Evolutionary conservation across 2,113 vertebrate species (phyloP), one percentile per base, ranked within the genome.

Genomic region (Balaeniceps rex): DNA sequence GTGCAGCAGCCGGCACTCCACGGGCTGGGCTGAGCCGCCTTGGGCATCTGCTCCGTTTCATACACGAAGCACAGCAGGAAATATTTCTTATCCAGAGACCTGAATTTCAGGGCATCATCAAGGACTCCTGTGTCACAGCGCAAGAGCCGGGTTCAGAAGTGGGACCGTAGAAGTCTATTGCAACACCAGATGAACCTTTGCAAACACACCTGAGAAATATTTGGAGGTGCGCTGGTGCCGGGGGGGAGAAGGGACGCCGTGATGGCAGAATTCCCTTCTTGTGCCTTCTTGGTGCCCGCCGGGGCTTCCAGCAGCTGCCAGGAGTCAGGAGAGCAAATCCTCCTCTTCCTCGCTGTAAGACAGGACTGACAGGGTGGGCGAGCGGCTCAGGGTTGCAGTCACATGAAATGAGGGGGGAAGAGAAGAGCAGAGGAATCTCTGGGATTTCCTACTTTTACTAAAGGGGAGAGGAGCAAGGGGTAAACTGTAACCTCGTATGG

Each of bases 91-190:
- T 18, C 54, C 68, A 38, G 19, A 83, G 64, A 51, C 40, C 64
- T 55, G 51, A 33, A n/a, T 29, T 87, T 77, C 33, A 54, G 72
- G 69, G 64, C 54, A 54, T 46, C 84, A 23, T 14, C 52, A 34
- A 57, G 57, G 74, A 17, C 44, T 74, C 64, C 40, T 7, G 25
- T 26, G 63, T 15, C 76, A 54, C n/a, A 22, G 58, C 0, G 2
- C 0, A 0, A 63, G 66, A 83, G 51, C 36, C 2, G 1, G 6
- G 8, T 26, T n/a, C 10, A 8, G 49, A 10, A 25, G 13, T 1
- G 12, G 42, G 34, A 23, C 55, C 15, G 14, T 4, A 34, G 40
- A n/a, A 47, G 13, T 3, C 22, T 31, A 0, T 8, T 14, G 34
- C n/a, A 57, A 33, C 34, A 21, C 47, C 60, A 78, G 36, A 38